These are phyloP conservation scores for Murina feae DNA, from an alignment of 2,113 vertebrate species.

Conservation along the genomic window DNA sequence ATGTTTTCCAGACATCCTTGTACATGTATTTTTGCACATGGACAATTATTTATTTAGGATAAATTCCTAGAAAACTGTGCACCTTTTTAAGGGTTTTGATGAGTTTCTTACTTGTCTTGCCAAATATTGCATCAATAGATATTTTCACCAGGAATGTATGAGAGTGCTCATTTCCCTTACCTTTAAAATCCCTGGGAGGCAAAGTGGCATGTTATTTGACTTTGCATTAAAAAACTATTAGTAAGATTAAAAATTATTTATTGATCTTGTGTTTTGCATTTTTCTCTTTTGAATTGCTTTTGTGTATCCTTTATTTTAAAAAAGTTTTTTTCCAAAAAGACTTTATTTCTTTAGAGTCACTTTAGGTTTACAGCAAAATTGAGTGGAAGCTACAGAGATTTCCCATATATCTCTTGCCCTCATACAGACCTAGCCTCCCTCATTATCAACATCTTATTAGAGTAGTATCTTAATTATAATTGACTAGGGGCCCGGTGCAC, in stretches of 20 bases:
- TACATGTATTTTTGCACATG: not conserved
- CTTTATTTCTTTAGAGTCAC: no score
- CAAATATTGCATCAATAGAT: not conserved
- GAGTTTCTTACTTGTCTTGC: not conserved
- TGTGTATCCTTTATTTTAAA: not conserved
- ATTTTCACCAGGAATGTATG: no score
- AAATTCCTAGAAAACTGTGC: not conserved
- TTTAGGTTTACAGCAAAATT: no score
- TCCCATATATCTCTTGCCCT: no score
- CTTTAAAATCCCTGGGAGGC: not conserved
- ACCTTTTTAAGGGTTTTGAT: not conserved
- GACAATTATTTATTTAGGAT: not conserved
- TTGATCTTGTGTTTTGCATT: not conserved
- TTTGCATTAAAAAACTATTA: not conserved
- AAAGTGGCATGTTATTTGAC: not conserved
- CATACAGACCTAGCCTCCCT: not conserved
- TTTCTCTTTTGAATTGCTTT: not conserved
- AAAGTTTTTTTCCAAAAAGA: no score
- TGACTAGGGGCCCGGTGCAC: not conserved
- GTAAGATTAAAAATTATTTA: not conserved
- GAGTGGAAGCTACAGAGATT: no score
- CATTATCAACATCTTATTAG: not conserved
- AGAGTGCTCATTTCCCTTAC: not conserved
- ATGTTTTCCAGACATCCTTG: not conserved
- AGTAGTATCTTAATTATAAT: not conserved